Evolutionary conservation across 2,888 invertebrate species (phyloP), one percentile per base, ranked within the genome.

Genomic region (Junonia oenone): DNA sequence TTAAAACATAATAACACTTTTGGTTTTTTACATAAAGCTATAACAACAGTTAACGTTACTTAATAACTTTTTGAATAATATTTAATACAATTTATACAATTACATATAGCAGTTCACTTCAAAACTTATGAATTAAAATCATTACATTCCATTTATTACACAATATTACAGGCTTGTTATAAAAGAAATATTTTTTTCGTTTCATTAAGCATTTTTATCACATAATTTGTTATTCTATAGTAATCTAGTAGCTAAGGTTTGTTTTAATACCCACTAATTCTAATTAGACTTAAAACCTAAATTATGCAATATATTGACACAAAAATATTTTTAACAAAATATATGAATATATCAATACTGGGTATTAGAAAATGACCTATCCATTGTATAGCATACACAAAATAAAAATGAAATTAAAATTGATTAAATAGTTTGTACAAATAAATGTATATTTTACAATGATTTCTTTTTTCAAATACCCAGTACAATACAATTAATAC

Each of bases 1-100:
- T 82, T 86, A 84, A 82, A 87, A 87, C 84, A 82, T 85, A 86
- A 84, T 84, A 88, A 88, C 88, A 86, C 84, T 83, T 88, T 89
- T 85, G 88, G 87, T 87, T 84, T 83, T n/a, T 77, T 76, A 80
- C 81, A 83, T 86, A 89, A 85, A 88, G 85, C 87, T 89, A 81
- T 84, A 88, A 87, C 86, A 88, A 88, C 83, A 87, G 81, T 86
- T 64, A 86, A 87, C 83, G 79, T 81, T 78, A 71, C 74, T 77
- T 69, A 70, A 77, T 83, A 79, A 77, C 73, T 22, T 78, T 77
- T 78, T 66, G 75, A 76, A 73, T 33, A 33, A 33, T 77, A 75
- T 68, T 71, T 69, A 76, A 73, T 75, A 78, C 75, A 72, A 73
- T 76, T 73, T 79, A 75, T 76, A 83, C 73, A 71, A 59, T 67